phyloP scores from a whole-genome alignment of 2,888 invertebrate genomes.

The Tortricodes alternella region DNA sequence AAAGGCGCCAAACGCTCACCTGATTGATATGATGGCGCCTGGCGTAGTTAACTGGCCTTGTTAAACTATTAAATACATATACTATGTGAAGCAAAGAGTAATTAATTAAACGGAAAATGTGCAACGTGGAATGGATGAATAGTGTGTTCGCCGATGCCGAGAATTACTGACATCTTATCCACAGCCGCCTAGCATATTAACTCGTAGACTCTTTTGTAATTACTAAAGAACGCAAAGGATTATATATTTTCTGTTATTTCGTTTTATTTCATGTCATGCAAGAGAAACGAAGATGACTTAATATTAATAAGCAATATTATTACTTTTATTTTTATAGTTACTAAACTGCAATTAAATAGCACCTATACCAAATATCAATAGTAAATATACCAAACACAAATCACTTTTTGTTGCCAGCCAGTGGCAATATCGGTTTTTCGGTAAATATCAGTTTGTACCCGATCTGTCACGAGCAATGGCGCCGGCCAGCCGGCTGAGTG shows the following conservation, averaged over 20 bases:
- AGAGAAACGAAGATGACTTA: no score
- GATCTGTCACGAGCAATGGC: conserved; percentile 15
- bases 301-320: no score
- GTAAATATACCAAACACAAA: neutral
- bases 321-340: no score
- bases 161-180: neutral
- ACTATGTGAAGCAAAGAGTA: conserved; percentile 1
- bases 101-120: conserved; percentile 7
- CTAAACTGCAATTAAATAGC: no score
- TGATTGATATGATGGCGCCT: conserved; percentile 49
- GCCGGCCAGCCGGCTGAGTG: conserved; percentile 37
- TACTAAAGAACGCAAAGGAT: neutral
- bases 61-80: conserved; percentile 2
- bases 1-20: conserved; percentile 4
- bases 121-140: no score
- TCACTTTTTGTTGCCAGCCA: conserved; percentile 6
- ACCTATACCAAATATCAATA: no score
- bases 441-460: neutral
- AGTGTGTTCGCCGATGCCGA: no score
- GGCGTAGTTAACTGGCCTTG: conserved; percentile 15
- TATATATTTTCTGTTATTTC: neutral
- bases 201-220: neutral
- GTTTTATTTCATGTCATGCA: no score
- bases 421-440: conserved; percentile 6
- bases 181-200: neutral